Conservation (phyloP, 1,140 invertebrate species). For the Ceratosolen solmsi region DNA sequence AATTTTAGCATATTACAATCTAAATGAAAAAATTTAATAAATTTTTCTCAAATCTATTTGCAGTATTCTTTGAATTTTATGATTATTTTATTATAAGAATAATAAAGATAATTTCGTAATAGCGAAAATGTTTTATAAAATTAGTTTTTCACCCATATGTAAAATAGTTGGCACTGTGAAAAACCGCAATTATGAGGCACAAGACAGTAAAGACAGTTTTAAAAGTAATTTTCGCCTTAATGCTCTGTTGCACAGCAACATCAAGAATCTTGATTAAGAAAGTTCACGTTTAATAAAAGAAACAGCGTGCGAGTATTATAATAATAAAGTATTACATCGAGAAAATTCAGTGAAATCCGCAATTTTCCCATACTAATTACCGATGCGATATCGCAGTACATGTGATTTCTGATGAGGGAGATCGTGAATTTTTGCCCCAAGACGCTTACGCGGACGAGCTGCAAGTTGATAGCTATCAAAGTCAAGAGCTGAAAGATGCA, state of each 20-base stretch:
- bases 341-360: conserved; percentile 40
- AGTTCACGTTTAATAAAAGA: conserved; percentile 25
- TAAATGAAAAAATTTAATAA: too few species aligned
- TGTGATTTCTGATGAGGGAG: background rate
- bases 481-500: conserved; percentile 24
- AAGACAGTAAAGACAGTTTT: background rate
- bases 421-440: conserved; percentile 12
- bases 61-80: too few species aligned
- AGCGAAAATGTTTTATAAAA: background rate
- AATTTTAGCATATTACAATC: too few species aligned
- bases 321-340: conserved; percentile 38
- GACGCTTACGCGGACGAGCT: conserved; percentile 22
- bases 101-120: background rate
- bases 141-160: background rate
- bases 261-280: conserved; percentile 29
- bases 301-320: conserved; percentile 3
- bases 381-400: background rate
- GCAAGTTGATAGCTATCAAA: conserved; percentile 39
- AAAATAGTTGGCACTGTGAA: background rate
- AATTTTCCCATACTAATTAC: conserved; percentile 48
- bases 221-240: conserved; percentile 19
- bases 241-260: background rate
- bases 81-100: background rate
- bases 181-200: background rate
- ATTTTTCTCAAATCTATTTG: too few species aligned